Conservation (phyloP, 2,113 vertebrate species). For the Equus przewalskii region DNA sequence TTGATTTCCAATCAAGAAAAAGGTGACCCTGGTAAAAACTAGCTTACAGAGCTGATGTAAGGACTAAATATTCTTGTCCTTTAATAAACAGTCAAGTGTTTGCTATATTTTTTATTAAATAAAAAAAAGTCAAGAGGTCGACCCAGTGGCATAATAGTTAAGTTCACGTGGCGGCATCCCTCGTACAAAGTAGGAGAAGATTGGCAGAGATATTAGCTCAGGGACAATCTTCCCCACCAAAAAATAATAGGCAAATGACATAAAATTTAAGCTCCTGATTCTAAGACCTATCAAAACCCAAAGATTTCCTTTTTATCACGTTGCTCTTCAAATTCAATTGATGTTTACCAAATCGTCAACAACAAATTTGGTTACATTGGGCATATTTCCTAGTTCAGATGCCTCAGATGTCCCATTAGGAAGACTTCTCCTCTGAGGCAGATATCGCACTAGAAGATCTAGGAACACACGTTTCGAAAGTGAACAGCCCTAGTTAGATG, state of each 20-base stretch:
- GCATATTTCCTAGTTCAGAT: background rate
- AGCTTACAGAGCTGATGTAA: background rate
- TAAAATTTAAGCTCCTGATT: background rate
- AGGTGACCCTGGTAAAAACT: background rate
- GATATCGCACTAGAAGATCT: background rate
- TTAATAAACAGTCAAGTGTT: background rate
- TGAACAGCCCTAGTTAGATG: rapidly evolving
- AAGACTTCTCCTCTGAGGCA: background rate
- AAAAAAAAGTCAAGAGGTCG: background rate
- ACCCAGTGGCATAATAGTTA: no score
- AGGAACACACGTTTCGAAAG: background rate
- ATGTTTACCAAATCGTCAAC: background rate
- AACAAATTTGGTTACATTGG: background rate
- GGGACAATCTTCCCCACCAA: no score
- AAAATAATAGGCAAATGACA: background rate
- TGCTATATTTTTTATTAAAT: background rate
- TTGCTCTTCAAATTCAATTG: background rate
- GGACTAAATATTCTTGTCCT: background rate
- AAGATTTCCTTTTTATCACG: background rate
- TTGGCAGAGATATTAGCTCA: no score
- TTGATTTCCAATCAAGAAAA: background rate
- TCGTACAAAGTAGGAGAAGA: no score
- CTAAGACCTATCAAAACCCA: background rate
- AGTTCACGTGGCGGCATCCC: no score
- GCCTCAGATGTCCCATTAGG: background rate